Base-by-base conservation (phyloP, 2,797 vertebrate genomes). In the Diglossa cyanea region DNA sequence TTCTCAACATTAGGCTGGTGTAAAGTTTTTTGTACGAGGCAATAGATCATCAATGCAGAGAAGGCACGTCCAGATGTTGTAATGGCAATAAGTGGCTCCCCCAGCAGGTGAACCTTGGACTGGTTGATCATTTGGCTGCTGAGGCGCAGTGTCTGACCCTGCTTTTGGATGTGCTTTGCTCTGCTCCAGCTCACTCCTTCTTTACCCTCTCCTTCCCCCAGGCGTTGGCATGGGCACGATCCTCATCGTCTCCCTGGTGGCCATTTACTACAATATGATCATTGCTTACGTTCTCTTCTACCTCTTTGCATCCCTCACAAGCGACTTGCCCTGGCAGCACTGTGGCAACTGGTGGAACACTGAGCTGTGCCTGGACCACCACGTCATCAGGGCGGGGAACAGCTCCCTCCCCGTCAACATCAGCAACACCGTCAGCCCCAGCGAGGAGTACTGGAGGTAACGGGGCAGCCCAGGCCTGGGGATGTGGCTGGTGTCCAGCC, bases 221-320 rank as follows among this genome's bases (percentile, higher is more conserved):
- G 98, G 98, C 75, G 50, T 98, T 91, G 98, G 98, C 25, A 98
- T 98, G 24, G 98, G 98, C 96, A 98, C 98, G 55, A 97, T 98
- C 94, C 97, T 98, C 94, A 98, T 98, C 78, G 98, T 98, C 71
- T 98, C 98, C 78, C 80, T 98, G 86, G 98, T 98, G 97, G 98
- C 98, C 95, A 97, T 98, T 97, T 98, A 98, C 97, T 98, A 98
- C 97, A 98, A 98, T 95, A 98, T 98, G 98, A 98, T 98, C 95
- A 98, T 98, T 92, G 98, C 98, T 97, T 98, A 98, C 26, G 98
- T 98, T 93, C 98, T 98, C 97, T 98, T 98, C 98, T 98, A 98
- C 98, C 98, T 98, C 98, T 98, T 98, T 94, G 98, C 98, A 95
- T 98, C 98, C 93, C 97, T 98, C 95, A 98, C 98, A 95, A 98